Evolutionary conservation across 1,140 invertebrate species (phyloP).

Genomic region (Holcopasites calliopsidis): DNA sequence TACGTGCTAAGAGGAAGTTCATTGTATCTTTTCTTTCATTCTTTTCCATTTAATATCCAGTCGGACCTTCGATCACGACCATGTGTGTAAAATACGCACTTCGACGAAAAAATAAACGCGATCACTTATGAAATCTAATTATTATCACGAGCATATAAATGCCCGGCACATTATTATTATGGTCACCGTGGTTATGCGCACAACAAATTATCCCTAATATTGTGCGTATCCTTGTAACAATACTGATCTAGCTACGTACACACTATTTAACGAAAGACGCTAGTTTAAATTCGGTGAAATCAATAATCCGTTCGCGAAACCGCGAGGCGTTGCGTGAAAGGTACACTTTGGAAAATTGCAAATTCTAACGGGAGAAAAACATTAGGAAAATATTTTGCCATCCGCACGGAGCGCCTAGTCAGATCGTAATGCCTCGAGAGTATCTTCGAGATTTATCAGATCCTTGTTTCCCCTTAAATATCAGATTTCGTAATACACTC

Average conservation of each 20-base stretch:
- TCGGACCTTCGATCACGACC: constrained; percentile 20
- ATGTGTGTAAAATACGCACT: constrained; percentile 26
- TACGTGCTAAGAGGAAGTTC: constrained; percentile 26
- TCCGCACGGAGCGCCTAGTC: constrained; percentile 14
- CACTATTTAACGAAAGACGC: not conserved
- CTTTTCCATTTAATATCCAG: constrained; percentile 4
- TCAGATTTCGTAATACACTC: not conserved
- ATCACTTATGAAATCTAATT: constrained; percentile 42
- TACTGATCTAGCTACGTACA: constrained; percentile 29
- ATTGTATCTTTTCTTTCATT: not conserved
- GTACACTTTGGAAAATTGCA: constrained; percentile 45
- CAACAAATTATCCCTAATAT: constrained; percentile 24
- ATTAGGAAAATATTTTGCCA: constrained; percentile 57
- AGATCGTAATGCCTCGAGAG: not conserved
- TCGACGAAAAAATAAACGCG: constrained; percentile 44
- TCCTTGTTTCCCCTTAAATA: constrained; percentile 25
- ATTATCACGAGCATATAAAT: constrained; percentile 35
- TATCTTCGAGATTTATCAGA: not conserved
- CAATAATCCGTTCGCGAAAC: not conserved
- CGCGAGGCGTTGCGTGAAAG: constrained; percentile 28
- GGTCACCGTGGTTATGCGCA: constrained; percentile 35
- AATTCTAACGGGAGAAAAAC: constrained; percentile 49
- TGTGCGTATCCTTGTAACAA: constrained; percentile 35
- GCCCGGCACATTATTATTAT: constrained; percentile 21
- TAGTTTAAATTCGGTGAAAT: not conserved